Conservation (phyloP, 2,113 vertebrate genomes). For the Chionomys nivalis region DNA sequence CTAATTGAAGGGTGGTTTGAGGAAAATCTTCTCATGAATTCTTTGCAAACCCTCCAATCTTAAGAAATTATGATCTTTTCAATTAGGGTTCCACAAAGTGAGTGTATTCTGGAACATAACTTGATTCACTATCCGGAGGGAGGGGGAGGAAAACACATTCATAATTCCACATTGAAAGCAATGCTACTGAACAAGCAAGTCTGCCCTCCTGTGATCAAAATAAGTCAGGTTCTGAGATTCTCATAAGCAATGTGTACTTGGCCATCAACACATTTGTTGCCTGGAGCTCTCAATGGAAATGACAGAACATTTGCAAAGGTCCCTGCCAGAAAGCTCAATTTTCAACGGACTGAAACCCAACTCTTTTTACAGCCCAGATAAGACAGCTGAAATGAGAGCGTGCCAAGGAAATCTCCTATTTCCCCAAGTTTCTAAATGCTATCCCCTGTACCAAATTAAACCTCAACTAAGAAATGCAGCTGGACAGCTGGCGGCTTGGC, state of each 20-base stretch:
- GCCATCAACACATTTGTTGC: background rate
- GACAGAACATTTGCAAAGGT: background rate
- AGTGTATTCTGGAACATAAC: background rate
- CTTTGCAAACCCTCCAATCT: background rate
- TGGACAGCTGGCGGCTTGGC: background rate
- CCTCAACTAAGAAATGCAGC: background rate
- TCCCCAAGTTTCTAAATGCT: background rate
- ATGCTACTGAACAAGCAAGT: background rate
- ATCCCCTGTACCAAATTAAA: background rate
- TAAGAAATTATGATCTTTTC: background rate
- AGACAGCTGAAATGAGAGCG: conserved; percentile 6
- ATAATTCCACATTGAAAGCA: background rate
- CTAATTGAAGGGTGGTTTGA: conserved; percentile 37
- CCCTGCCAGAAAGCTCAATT: conserved; percentile 34
- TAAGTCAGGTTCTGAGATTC: background rate
- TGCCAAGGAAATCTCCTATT: background rate
- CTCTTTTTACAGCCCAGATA: conserved; percentile 48
- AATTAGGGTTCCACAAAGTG: background rate
- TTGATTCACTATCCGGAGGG: background rate
- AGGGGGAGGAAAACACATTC: fast-evolving
- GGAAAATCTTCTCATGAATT: conserved; percentile 27
- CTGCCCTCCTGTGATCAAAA: background rate
- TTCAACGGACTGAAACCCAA: conserved; percentile 26
- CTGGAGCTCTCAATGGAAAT: background rate
- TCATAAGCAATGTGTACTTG: conserved; percentile 21